Percentiles rank a stretch among this genome's conserved stretches.
Evolutionary conservation across 2,888 invertebrate genomes (phyloP).

Genomic region (Tolmerus cingulatus): DNA sequence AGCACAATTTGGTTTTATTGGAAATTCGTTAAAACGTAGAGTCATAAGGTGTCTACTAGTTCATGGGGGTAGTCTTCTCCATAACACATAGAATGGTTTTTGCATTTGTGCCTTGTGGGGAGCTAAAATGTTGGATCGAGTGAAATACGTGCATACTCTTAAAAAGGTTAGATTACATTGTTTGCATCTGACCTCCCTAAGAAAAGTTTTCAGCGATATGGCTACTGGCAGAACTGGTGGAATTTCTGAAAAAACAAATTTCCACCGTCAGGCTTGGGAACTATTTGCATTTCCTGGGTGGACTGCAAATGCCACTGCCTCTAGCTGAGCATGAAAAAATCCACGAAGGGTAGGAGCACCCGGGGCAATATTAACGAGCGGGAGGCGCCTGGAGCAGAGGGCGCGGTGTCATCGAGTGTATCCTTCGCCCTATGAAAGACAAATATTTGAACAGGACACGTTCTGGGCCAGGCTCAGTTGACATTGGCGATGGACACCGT

Average conservation of each 20-base stretch:
- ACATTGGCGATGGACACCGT: neutral
- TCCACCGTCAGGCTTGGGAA: neutral
- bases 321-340: neutral
- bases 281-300: neutral
- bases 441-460: neutral
- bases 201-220: neutral
- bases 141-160: neutral
- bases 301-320: neutral
- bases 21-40: too few species aligned
- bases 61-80: too few species aligned
- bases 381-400: neutral
- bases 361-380: neutral
- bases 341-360: neutral
- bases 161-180: neutral
- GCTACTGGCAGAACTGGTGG: neutral
- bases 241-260: neutral
- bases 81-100: too few species aligned
- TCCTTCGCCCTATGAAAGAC: neutral
- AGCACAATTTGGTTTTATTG: too few species aligned
- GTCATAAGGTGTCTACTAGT: too few species aligned
- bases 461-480: neutral
- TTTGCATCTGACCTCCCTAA: neutral
- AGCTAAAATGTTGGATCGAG: neutral
- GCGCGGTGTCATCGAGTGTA: neutral
- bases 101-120: too few species aligned